Base-by-base conservation (phyloP, 2,888 invertebrate species). In the Mythimna lalbum region DNA sequence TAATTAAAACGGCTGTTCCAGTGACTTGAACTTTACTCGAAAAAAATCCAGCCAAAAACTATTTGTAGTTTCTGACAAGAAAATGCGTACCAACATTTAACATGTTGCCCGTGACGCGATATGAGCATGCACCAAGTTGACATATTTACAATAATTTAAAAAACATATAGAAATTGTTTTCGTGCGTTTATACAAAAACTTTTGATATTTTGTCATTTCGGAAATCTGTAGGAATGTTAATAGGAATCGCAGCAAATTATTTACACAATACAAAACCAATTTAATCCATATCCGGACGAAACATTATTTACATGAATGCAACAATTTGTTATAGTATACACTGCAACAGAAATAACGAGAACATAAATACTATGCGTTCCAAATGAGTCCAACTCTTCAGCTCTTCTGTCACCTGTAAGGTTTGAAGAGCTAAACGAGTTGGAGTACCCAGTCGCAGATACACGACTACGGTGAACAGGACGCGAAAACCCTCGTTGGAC, bases 131-230 rank as follows among this genome's bases (percentile, higher is more conserved):
- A 53, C 72, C 47, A 71, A 80, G 23, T 71, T 60, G 49, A 80
- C 62, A 73, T 80, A 83, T 83, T 85, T 83, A 85, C 83, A 83
- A 62, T 70, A 62, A 68, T 55, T 53, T 4, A 49, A 67, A 70
- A 47, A 31, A 7, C 59, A 55, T 31, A 5, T 49, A 14, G 21
- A 17, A 7, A 27, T 56, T 2, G 14, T 72, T 23, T 62, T 21
- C 64, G 43, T 59, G 39, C 33, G 31, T 69, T 63, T 52, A 70
- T 55, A 71, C 55, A 74, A 70, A 57, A 31, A 65, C 33, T 39
- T 33, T 52, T 55, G 1, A 17, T 43, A 59, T 61, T 60, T 23
- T 63, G 23, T 75, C 33, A 19, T 53, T 60, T 81, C 14, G 31
- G n/a, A 49, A 21, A 47, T 70, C 57, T 52, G 43, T 62, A 63